Conservation (phyloP, 2,797 vertebrate genomes). For the Protonibea diacanthus region DNA sequence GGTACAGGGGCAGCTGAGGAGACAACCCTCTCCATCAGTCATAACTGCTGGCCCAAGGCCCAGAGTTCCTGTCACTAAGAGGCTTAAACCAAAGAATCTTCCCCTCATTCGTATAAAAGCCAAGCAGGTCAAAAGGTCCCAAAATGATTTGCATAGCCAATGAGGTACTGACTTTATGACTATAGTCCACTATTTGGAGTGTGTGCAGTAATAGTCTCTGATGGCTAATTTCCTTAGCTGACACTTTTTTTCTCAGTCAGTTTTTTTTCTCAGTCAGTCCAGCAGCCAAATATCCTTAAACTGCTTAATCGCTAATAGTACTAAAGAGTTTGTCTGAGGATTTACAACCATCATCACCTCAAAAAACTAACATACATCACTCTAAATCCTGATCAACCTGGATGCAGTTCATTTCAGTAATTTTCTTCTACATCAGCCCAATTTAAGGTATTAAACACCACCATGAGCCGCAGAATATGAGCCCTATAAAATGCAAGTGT, state of each 20-base stretch:
- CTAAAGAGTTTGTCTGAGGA: slow-evolving; percentile 32
- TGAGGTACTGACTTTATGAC: slow-evolving; percentile 84
- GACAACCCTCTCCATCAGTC: slow-evolving; percentile 93
- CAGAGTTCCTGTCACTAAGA: slow-evolving; percentile 94
- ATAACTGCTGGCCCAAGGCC: slow-evolving; percentile 86
- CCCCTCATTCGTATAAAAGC: slow-evolving; percentile 93
- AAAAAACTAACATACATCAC: slow-evolving; percentile 19
- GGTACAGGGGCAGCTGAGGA: slow-evolving; percentile 91
- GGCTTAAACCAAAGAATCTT: slow-evolving; percentile 94
- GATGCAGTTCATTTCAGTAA: slow-evolving; percentile 42
- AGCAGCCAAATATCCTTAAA: slow-evolving; percentile 40
- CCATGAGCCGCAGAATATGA: slow-evolving; percentile 58
- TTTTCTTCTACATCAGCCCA: slow-evolving; percentile 58
- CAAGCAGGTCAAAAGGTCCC: slow-evolving; percentile 95
- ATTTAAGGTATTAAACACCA: slow-evolving; percentile 49
- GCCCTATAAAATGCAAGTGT: slow-evolving; percentile 72
- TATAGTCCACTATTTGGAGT: slow-evolving; percentile 40
- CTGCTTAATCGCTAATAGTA: slow-evolving; percentile 11
- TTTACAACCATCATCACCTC: slow-evolving; percentile 38
- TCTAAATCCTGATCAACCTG: slow-evolving; percentile 44
- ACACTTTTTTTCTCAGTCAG: slow-evolving; percentile 24
- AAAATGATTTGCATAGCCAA: slow-evolving; percentile 94
- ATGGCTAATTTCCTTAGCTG: slow-evolving; percentile 39
- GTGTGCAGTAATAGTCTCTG: slow-evolving; percentile 33
- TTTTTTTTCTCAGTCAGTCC: slow-evolving; percentile 9